These are phyloP conservation scores for Serinus canaria DNA, from an alignment of 2,113 vertebrate species.

Conservation along the genomic window DNA sequence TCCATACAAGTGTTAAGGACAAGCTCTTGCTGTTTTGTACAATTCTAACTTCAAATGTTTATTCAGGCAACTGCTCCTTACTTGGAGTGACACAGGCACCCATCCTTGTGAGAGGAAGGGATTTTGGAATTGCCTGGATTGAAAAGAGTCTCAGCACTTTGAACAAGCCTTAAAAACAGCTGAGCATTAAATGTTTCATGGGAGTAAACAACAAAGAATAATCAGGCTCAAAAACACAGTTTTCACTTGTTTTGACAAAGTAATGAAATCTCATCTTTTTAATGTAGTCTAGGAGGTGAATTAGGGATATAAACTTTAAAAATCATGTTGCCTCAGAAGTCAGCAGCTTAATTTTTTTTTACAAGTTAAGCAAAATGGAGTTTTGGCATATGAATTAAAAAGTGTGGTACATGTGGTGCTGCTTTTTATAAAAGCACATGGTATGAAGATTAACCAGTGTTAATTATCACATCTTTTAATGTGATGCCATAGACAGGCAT, in stretches of 20 bases:
- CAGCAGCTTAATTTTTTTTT: background rate
- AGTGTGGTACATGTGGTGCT: background rate
- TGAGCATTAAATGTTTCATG: background rate
- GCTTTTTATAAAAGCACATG: background rate
- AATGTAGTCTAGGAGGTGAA: background rate
- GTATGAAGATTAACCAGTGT: constrained; percentile 14
- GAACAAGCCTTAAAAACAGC: background rate
- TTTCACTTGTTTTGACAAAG: background rate
- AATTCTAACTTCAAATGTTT: background rate
- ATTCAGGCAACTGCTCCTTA: background rate
- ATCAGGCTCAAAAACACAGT: background rate
- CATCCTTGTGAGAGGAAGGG: background rate
- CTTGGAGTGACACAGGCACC: background rate
- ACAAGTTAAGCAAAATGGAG: background rate
- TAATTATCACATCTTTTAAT: constrained; percentile 20
- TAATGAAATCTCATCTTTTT: background rate
- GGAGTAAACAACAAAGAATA: background rate
- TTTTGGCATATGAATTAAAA: background rate
- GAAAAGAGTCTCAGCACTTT: background rate
- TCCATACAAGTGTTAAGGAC: background rate
- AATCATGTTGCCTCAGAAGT: background rate
- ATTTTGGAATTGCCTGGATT: background rate
- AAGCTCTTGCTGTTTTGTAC: background rate
- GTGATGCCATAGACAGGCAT: background rate
- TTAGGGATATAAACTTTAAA: background rate